These are phyloP conservation scores for Biston betularia DNA, from an alignment of 2,888 invertebrate species.

Conservation along the genomic window DNA sequence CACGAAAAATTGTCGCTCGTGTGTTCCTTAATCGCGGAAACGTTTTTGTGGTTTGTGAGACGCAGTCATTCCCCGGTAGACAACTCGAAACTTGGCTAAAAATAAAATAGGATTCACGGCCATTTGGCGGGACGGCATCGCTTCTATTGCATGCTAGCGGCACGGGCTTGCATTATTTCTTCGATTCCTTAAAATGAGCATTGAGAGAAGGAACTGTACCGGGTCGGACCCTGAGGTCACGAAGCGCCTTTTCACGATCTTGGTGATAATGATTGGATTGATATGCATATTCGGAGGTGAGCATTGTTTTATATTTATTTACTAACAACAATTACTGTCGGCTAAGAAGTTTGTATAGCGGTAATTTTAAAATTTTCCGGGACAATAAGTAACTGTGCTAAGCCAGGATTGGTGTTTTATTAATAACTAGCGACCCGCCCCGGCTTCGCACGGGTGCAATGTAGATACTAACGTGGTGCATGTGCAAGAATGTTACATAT, in stretches of 20 bases:
- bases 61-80: constrained; percentile 64
- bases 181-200: constrained; percentile 54
- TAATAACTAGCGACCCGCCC: too few species aligned
- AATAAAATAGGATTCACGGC: constrained; percentile 62
- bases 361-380: too few species aligned
- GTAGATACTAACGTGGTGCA: too few species aligned
- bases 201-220: constrained; percentile 63
- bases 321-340: constrained; percentile 27
- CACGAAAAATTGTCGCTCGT: not conserved
- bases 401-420: too few species aligned
- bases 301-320: constrained; percentile 50
- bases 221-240: constrained; percentile 69
- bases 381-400: too few species aligned
- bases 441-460: too few species aligned
- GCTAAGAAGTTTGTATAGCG: not conserved
- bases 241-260: constrained; percentile 66
- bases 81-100: constrained; percentile 71
- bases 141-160: constrained; percentile 30
- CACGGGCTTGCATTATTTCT: constrained; percentile 27
- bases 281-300: constrained; percentile 77
- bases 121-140: constrained; percentile 16
- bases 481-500: too few species aligned
- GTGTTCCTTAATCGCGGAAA: constrained; percentile 24
- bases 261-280: constrained; percentile 70
- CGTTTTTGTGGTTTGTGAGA: constrained; percentile 49